These are phyloP conservation scores for Nasonia giraulti DNA, from an alignment of 1,140 invertebrate genomes.

Conservation along the genomic window DNA sequence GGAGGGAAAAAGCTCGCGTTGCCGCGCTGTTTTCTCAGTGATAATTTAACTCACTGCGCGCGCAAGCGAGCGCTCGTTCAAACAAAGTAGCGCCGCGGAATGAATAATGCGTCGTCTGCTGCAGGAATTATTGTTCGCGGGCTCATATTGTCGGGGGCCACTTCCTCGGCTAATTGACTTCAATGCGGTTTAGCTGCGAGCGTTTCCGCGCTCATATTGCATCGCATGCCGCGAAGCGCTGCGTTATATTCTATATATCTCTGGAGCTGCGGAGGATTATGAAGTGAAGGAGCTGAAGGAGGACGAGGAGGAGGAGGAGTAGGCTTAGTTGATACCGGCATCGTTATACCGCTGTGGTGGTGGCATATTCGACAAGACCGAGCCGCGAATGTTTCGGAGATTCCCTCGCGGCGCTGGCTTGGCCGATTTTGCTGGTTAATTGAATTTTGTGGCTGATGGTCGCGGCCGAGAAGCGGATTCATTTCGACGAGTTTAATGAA, in stretches of 20 bases:
- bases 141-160: background rate
- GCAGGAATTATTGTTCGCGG: slow-evolving; percentile 17
- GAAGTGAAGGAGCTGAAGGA: slow-evolving; percentile 1
- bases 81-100: slow-evolving; percentile 13
- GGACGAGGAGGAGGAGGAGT: background rate
- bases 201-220: background rate
- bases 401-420: background rate
- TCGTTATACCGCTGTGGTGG: background rate
- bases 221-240: background rate
- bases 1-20: slow-evolving; percentile 14
- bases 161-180: slow-evolving; percentile 19
- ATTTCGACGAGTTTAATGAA: background rate
- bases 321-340: background rate
- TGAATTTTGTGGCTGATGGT: background rate
- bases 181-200: slow-evolving; percentile 10
- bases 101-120: slow-evolving; percentile 18
- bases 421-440: background rate
- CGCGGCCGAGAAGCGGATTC: background rate
- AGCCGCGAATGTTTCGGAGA: background rate
- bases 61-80: background rate
- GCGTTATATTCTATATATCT: background rate
- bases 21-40: slow-evolving; percentile 57
- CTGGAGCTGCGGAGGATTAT: background rate
- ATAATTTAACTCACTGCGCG: slow-evolving; percentile 58
- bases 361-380: background rate